Evolutionary conservation across 2,797 vertebrate genomes (phyloP), one percentile per base, ranked within the genome.

Genomic region (Australoheros facetus): DNA sequence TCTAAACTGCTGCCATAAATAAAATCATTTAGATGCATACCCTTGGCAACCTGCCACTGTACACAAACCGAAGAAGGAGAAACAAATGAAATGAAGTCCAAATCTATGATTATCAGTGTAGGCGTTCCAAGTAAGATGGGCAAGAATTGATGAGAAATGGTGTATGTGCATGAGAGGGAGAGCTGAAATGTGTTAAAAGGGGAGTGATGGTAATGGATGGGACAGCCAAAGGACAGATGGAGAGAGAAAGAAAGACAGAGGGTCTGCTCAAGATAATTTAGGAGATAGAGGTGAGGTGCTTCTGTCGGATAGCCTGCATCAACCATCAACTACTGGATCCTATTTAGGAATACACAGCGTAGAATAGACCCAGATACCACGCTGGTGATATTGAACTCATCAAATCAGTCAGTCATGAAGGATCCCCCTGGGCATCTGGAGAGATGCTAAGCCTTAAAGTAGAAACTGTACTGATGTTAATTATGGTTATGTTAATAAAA

Each of bases 51-150:
- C 7, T 1, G 80, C 80, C 88, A 76, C 28, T 59, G 79, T 64
- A 76, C 83, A 80, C 88, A 90, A 88, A 81, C 77, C 76, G 66
- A 62, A 48, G 10, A 42, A 70, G 73, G 42, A 14, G 56, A 80
- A 84, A 82, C 69, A 64, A 64, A 83, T 70, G 16, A 5, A 13
- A 51, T 5, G 62, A 58, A 39, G 64, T 73, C 37, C 74, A 56
- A 51, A 69, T 13, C 2, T 0, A 12, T 42, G 62, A 34, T 62
- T 76, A 79, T 82, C 57, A 17, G 76, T 3, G 19, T 56, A 51
- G 74, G 82, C 39, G 45, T 56, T 74, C 58, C 19, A 53, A 19
- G 32, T 57, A 8, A 62, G 56, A 69, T 62, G 75, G 45, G 30
- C 28, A 1, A 32, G 34, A 48, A 8, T 0, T 11, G 28, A 73